These are phyloP conservation scores for Wasmannia auropunctata DNA, from an alignment of 1,140 invertebrate genomes.

Conservation along the genomic window DNA sequence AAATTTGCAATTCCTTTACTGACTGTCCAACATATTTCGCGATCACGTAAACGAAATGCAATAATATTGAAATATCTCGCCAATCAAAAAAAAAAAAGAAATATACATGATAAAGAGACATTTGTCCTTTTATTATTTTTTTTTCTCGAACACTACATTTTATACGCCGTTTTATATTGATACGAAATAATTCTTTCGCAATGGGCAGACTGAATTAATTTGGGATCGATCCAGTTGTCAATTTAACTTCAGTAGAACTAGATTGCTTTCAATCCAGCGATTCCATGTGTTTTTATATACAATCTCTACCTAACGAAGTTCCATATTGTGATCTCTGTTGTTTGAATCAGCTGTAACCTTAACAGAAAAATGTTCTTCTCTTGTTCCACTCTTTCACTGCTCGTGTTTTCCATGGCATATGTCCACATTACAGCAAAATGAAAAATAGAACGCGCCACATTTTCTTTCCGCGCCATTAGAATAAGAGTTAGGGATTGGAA, in stretches of 20 bases:
- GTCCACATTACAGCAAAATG: background rate
- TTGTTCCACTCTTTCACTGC: background rate
- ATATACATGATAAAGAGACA: background rate
- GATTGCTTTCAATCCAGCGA: background rate
- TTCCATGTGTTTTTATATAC: background rate
- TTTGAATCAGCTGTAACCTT: background rate
- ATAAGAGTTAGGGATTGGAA: background rate
- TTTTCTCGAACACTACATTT: background rate
- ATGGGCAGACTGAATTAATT: background rate
- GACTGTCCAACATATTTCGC: background rate
- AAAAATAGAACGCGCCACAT: background rate
- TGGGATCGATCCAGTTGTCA: background rate
- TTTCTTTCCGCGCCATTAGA: background rate
- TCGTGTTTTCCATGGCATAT: background rate
- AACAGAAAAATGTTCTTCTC: background rate
- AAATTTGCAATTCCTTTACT: background rate
- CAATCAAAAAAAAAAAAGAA: background rate
- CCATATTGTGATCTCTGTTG: background rate
- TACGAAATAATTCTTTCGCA: background rate
- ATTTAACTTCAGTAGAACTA: background rate
- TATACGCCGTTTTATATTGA: background rate
- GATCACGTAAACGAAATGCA: slow-evolving; percentile 12
- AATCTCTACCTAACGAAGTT: background rate
- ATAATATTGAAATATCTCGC: slow-evolving; percentile 26
- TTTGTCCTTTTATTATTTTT: background rate